Conservation (phyloP, 2,113 vertebrate genomes). For the Ellobius talpinus region DNA sequence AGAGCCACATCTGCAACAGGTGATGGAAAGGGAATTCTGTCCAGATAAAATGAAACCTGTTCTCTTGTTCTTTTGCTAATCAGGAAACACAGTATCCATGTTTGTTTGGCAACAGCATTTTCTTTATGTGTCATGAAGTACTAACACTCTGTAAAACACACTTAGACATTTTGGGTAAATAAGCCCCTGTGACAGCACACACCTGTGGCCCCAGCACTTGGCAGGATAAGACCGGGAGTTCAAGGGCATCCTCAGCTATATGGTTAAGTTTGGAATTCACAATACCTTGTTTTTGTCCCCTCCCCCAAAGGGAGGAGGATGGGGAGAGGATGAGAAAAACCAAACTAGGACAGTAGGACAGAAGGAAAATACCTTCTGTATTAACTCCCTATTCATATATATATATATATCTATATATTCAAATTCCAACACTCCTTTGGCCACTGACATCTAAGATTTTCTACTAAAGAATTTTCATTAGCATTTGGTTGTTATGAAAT, state of each 20-base stretch:
- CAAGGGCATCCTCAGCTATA: background rate
- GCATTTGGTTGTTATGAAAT: background rate
- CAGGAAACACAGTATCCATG: background rate
- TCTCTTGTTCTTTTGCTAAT: background rate
- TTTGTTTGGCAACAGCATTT: background rate
- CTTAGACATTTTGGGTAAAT: background rate
- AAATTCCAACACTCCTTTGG: background rate
- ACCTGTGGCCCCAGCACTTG: background rate
- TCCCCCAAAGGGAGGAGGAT: background rate
- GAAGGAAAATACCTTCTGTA: no score
- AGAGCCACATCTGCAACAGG: background rate
- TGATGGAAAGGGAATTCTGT: background rate
- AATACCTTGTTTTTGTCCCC: background rate
- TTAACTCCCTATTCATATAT: background rate
- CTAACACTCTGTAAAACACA: background rate
- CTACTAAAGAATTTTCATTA: background rate
- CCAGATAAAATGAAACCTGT: background rate
- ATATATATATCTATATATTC: background rate
- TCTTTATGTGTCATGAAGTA: background rate
- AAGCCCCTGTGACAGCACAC: background rate
- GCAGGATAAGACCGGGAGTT: background rate
- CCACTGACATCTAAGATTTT: background rate
- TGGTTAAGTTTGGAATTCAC: background rate
- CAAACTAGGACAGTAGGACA: background rate
- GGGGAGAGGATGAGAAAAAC: background rate